Evolutionary conservation across 1,140 invertebrate genomes (phyloP).

Genomic region (Hestina assimilis): DNA sequence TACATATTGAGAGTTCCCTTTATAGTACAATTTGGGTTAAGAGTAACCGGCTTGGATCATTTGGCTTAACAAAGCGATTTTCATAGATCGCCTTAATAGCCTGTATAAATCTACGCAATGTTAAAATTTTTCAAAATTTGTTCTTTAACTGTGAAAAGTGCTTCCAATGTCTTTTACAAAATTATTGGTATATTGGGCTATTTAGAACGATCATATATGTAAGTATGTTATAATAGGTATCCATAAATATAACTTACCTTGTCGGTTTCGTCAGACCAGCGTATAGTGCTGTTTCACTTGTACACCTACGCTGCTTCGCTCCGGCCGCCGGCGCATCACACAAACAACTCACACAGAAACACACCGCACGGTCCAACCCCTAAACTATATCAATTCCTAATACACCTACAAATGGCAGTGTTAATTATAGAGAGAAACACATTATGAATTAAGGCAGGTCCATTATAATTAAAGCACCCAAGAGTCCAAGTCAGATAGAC

Average conservation of each 20-base stretch:
- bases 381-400: conserved; percentile 16
- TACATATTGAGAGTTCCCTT: conserved; percentile 25
- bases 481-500: conserved; percentile 34
- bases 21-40: conserved; percentile 13
- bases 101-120: no score
- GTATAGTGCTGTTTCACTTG: conserved; percentile 35
- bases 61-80: background rate
- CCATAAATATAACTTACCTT: conserved; percentile 45
- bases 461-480: conserved; percentile 43
- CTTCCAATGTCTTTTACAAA: no score
- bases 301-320: conserved; percentile 37
- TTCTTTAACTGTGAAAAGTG: no score
- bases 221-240: background rate
- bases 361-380: conserved; percentile 32
- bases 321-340: conserved; percentile 61
- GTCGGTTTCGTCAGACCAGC: conserved; percentile 68
- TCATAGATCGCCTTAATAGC: no score
- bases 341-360: conserved; percentile 31
- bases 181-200: background rate
- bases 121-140: no score
- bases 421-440: conserved; percentile 40
- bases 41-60: conserved; percentile 23
- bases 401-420: conserved; percentile 26
- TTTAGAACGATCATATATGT: background rate
- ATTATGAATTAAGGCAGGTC: conserved; percentile 50